Base-by-base conservation (phyloP, 2,888 invertebrate genomes). In the Hyposoter dolosus region DNA sequence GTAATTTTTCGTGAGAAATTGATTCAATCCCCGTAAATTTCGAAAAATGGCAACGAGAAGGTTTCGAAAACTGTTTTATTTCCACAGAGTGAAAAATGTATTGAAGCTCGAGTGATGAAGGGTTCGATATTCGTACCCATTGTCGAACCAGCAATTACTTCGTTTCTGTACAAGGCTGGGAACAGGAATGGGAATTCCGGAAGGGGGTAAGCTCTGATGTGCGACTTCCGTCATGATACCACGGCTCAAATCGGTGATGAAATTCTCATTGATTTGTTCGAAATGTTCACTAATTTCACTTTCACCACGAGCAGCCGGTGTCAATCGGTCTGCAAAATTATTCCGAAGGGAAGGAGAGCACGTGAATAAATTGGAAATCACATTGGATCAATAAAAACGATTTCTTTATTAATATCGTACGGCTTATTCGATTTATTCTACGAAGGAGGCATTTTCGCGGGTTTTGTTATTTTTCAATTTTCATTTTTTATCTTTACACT, bases 151-250 rank as follows among this genome's bases (percentile, higher is more conserved):
- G 86, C 88, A 56, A 40, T 87, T 80, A 84, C 87, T 90, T 53
- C 72, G 68, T 68, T 86, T 87, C 10, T 88, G 87, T 81, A 91
- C 88, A 65, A 90, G 83, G 63, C 77, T 88, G 35, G 90, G 90
- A 79, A 93, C 87, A 56, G 88, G 89, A 66, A 92, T 60, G 6
- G 91, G 83, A 28, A 93, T 89, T 4, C 93, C 93, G 6, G 93
- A 93, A 2, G 93, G 93, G 23, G 93, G 93, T 77, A 93, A 89
- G 82, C 90, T 91, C 85, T 93, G 93, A 74, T 92, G 89, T 6
- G 93, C 93, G 23, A 93, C 89, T 89, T 93, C 93, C 12, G 91
- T 90, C n/a, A 93, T 78, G 35, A 93, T 89, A 69, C 90, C 90
- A 60, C 89, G 89, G 66, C 91, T 90, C n/a, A 92, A 87, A 72